Base-by-base conservation (phyloP, 2,888 invertebrate genomes). In the Hipparchia sbordonii region DNA sequence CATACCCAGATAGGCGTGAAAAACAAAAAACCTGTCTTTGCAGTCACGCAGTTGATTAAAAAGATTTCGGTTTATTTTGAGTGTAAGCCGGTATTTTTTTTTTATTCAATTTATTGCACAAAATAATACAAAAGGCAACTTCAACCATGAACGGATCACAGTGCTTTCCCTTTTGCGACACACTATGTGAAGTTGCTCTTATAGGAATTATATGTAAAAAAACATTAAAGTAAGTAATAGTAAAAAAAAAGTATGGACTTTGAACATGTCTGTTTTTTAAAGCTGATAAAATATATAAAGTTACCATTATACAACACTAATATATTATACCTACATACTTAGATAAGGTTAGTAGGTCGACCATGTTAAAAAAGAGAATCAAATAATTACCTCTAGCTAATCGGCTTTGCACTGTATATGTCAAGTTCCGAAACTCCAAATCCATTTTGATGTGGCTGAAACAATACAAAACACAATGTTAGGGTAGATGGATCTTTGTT, bases 381-480 rank as follows among this genome's bases (percentile, higher is more conserved):
- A 57, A 60, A 60, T 60, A 67, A 6, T 63, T 74, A 93, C 94
- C 89, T 87, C 85, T 91, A 69, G 82, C 79, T 61, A 92, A 75
- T 66, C 88, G 84, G 76, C 82, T 89, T 67, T 85, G 82, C 54
- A 94, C 89, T 1, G 91, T 90, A 78, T 94, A 94, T 13, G 87
- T 89, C 77, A 94, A 81, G 79, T 94, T 89, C 33, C 92, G 91
- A 87, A 94, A 94, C 85, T 94, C 94, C 87, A 94, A 85, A 89
- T 94, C 92, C 94, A 94, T 94, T 78, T 82, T 88, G 79, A 76
- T 76, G 79, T 75, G 81, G 81, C 91, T 91, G 90, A 77, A 92
- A 92, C 87, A 89, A 89, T 82, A 77, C 39, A 73, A 74, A 70
- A 66, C 10, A 46, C 46, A 57, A 48, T 6, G 10, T 66, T 23